Evolutionary conservation across 2,888 invertebrate species (phyloP).

Genomic region (Aphidoletes aphidimyza): DNA sequence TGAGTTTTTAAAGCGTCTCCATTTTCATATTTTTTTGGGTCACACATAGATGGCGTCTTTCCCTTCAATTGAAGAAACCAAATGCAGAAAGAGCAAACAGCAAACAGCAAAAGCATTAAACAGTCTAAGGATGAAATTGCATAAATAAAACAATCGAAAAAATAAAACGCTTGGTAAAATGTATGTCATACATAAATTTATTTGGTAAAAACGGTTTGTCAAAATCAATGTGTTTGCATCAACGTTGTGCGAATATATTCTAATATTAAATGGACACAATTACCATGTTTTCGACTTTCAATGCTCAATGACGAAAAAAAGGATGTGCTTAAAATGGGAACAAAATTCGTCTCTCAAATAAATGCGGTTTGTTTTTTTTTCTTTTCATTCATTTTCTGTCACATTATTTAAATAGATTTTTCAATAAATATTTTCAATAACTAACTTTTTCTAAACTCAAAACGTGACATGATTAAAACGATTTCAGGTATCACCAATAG

Average conservation of each 20-base stretch:
- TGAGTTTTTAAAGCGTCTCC: not conserved
- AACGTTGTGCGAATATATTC: not conserved
- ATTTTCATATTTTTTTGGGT: not conserved
- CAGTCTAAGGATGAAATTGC: no score
- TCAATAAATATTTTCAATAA: conserved; percentile 1
- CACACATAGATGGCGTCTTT: not conserved
- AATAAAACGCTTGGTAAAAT: no score
- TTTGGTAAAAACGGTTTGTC: conserved; percentile 3
- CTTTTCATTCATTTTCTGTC: no score
- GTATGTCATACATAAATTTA: not conserved
- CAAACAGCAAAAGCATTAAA: no score
- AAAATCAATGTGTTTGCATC: not conserved
- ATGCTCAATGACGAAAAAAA: not conserved
- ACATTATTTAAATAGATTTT: no score
- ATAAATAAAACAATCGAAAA: no score
- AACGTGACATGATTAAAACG: not conserved
- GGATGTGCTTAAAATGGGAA: conserved; percentile 27
- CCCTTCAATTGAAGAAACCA: not conserved
- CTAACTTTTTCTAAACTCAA: not conserved
- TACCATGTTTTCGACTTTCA: not conserved
- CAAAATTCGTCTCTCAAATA: not conserved
- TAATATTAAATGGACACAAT: not conserved
- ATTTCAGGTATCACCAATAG: conserved; percentile 36
- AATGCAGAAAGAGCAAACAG: not conserved
- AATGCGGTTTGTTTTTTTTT: not conserved